phyloP scores from a whole-genome alignment of 2,113 vertebrate species.

The Petroica traversi region DNA sequence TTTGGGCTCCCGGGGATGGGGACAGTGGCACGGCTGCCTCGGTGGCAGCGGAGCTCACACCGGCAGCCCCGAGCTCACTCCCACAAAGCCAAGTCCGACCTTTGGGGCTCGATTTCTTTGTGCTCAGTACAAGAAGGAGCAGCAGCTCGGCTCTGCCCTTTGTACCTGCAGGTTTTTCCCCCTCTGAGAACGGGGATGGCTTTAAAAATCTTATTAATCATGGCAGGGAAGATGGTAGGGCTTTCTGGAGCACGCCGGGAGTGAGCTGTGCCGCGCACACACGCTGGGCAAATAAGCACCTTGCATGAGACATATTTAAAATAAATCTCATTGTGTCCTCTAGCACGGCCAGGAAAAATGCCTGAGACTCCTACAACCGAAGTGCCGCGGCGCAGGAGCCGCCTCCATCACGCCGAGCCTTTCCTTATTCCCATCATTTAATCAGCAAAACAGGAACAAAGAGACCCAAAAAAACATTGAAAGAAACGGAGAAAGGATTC shows the following conservation, averaged over 20 bases:
- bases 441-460: slow-evolving; percentile 58
- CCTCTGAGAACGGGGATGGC: background rate
- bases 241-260: background rate
- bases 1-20: background rate
- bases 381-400: background rate
- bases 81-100: background rate
- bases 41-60: background rate
- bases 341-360: background rate
- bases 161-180: background rate
- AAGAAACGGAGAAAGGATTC: slow-evolving; percentile 29
- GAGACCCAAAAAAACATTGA: slow-evolving; percentile 15
- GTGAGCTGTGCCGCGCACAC: background rate
- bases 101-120: slow-evolving; percentile 18
- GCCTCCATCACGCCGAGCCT: slow-evolving; percentile 21
- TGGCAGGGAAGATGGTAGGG: background rate
- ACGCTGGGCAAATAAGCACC: slow-evolving; percentile 37
- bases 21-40: accelerated
- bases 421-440: slow-evolving; percentile 14
- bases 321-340: slow-evolving; percentile 20
- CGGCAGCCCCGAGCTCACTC: background rate
- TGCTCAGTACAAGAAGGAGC: background rate
- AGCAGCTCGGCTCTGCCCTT: background rate
- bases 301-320: slow-evolving; percentile 11
- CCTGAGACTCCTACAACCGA: background rate
- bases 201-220: background rate